Base-by-base conservation (phyloP, 2,888 invertebrate genomes). In the Clusia tigrina region DNA sequence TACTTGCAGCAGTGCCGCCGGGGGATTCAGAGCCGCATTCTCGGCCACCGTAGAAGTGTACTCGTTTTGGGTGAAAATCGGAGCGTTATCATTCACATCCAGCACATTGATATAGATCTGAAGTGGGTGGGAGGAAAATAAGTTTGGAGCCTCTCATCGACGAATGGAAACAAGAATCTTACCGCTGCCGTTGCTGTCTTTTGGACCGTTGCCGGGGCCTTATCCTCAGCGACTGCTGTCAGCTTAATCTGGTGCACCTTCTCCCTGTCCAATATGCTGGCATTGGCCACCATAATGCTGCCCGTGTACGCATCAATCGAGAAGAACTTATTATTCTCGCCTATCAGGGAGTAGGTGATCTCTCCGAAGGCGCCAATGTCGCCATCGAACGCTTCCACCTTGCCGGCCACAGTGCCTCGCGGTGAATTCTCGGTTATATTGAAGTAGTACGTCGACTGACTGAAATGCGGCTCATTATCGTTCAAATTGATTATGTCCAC, bases 41-140 rank as follows among this genome's bases (percentile, higher is more conserved):
- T 96, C 95, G 0, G 93, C 91, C 15, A 96, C 91, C 0, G 90
- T 91, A 1, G 91, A 90, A 71, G 89, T 88, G 82, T 95, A 96
- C 9, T 88, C 88, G 54, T 88, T 88, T 71, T 91, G 90, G 0
- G 88, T 88, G 82, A 97, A 96, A 52, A 89, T 85, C 0, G 96
- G 96, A 0, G 90, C 85, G 83, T 96, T 94, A 82, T 96, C 96
- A 82, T 96, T 96, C n/a, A 92, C 88, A 80, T 96, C 96, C 24
- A 88, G 78, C 10, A 96, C 86, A 81, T 89, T 90, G 51, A 95
- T 88, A 75, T 90, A 88, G 1, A 94, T 85, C 90, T 90, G 74
- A 15, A 64, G 54, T 5, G 5, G 53, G 0, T 60, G 71, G 9
- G 38, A 24, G 38, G n/a, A 3, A 22, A 18, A 60, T 5, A n/a